Base-by-base conservation (phyloP, 2,113 vertebrate species). In the Urocynchramus pylzowi region DNA sequence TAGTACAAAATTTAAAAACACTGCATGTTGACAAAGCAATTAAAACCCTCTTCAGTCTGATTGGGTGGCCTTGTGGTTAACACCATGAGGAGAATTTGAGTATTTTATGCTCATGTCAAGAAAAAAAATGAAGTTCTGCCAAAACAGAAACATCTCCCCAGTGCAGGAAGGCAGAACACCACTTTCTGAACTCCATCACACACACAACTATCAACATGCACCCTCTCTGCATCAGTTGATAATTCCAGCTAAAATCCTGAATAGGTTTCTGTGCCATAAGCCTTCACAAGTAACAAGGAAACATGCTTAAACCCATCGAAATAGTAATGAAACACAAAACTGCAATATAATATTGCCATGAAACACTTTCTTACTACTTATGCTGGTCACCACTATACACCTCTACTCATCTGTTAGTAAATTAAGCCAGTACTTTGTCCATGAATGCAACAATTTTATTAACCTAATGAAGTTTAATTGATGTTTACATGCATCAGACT, bases 21-120 rank as follows among this genome's bases (percentile, higher is more conserved):
- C 26, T 73, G 60, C 82, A 67, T 84, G 45, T 68, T 88, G 63
- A 80, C 70, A 74, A 77, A 83, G 59, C 39, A 90, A 86, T 81
- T 84, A 74, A 57, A 91, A 78, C 6, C 24, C 28, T 76, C 41
- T 57, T 18, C 14, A 67, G 39, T 31, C 23, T 59, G 50, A 95
- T 7, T 73, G 6, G 10, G n/a, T 49, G 28, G 71, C 27, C 63
- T 71, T 45, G 68, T 0, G 0, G 67, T 64, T 86, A 90, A 80
- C 68, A 73, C 47, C n/a, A 56, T 1, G 5, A 80, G 39, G n/a
- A 80, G 71, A 75, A 93, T 27, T 35, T 42, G 39, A 77, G 16
- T 16, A 37, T 31, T 86, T 78, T 37, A 84, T 2, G 0, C 31
- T 74, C 30, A 15, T 3, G 17, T 37, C 52, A 56, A 27, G 13